Evolutionary conservation across 2,797 vertebrate species (phyloP).

Genomic region (Protosalanx chinensis): DNA sequence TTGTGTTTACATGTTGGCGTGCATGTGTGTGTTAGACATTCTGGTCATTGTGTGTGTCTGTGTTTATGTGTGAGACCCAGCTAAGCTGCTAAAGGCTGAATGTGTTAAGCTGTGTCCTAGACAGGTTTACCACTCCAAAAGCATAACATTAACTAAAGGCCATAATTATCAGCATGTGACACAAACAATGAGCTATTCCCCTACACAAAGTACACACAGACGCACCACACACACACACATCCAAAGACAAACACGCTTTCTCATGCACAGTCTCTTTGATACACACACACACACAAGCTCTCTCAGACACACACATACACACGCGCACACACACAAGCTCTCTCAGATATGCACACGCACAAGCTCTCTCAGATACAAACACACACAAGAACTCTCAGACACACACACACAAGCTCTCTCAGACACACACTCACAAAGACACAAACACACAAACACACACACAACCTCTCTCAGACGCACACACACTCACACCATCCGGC

Average conservation of each 20-base stretch:
- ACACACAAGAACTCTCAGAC: too few relatives aligned
- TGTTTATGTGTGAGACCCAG: slow-evolving; percentile 19
- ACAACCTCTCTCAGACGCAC: slow-evolving; percentile 7
- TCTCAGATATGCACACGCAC: too few relatives aligned
- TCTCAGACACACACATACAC: slow-evolving; percentile 7
- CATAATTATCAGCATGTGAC: slow-evolving; percentile 51
- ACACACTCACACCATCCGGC: slow-evolving; percentile 3
- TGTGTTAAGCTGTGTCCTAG: slow-evolving; percentile 36
- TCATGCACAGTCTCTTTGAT: neutral
- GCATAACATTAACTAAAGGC: slow-evolving; percentile 37
- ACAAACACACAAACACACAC: neutral
- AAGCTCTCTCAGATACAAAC: neutral
- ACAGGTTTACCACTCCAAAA: slow-evolving; percentile 44
- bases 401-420: slow-evolving; percentile 6
- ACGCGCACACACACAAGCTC: slow-evolving; percentile 6
- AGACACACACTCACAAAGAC: neutral
- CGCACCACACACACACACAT: slow-evolving; percentile 5
- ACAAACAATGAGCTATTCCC: slow-evolving; percentile 48
- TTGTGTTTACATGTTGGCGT: slow-evolving; percentile 1
- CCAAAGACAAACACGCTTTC: slow-evolving; percentile 12
- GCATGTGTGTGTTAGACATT: neutral
- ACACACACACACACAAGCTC: slow-evolving; percentile 7
- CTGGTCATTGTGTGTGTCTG: neutral
- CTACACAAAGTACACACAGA: slow-evolving; percentile 21
- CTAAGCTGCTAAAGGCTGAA: slow-evolving; percentile 39